Conservation (phyloP, 1,140 invertebrate species). For the Wasmannia auropunctata region DNA sequence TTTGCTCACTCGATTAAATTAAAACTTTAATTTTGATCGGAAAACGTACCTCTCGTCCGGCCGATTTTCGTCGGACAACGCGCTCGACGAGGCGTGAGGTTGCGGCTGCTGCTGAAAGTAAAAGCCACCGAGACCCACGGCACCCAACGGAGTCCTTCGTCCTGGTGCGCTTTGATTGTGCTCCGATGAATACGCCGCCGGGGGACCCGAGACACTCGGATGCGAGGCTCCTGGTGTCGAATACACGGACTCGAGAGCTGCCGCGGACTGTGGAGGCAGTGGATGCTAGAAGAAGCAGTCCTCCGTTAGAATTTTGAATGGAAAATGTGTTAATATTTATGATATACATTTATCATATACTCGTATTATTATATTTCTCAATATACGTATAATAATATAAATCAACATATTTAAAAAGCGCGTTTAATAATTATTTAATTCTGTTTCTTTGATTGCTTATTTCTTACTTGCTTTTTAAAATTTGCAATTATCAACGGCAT, state of each 20-base stretch:
- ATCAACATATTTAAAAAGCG: not conserved
- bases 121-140: slow-evolving; percentile 93
- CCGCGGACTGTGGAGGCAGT: slow-evolving; percentile 74
- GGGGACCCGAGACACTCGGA: slow-evolving; percentile 72
- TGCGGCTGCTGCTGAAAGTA: slow-evolving; percentile 88
- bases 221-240: slow-evolving; percentile 78
- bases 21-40: not conserved
- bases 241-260: slow-evolving; percentile 79
- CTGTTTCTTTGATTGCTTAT: not conserved
- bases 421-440: not conserved
- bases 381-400: not conserved
- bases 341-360: not conserved
- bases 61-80: slow-evolving; percentile 92
- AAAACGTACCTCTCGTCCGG: slow-evolving; percentile 86
- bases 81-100: slow-evolving; percentile 82
- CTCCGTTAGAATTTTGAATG: not conserved
- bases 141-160: slow-evolving; percentile 91
- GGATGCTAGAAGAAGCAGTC: slow-evolving; percentile 72
- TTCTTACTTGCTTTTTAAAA: not conserved
- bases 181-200: slow-evolving; percentile 84
- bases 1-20: not conserved
- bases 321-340: not conserved
- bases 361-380: not conserved
- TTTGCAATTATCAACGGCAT: not conserved
- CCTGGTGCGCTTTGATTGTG: slow-evolving; percentile 88